Conservation (phyloP, 1,140 invertebrate species). For the Nasonia vitripennis region DNA sequence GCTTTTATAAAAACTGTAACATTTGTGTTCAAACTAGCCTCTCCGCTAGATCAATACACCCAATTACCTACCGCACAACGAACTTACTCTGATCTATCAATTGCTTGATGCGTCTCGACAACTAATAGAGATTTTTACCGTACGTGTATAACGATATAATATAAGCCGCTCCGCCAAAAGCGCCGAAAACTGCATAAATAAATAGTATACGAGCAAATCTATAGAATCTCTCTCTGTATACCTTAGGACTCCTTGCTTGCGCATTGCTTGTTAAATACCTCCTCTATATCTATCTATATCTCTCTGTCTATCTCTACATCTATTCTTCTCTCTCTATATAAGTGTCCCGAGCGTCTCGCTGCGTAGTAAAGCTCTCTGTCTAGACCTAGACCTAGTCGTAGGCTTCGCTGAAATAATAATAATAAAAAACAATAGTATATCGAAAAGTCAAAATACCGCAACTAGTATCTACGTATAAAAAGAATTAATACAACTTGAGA, state of each 20-base stretch:
- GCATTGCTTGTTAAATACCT: conserved; percentile 9
- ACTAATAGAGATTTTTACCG: not conserved
- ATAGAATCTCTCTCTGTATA: not conserved
- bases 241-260: conserved; percentile 29
- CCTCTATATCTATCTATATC: not conserved
- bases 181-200: conserved; percentile 16
- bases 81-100: not conserved
- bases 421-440: not conserved
- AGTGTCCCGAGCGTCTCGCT: not conserved
- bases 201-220: not conserved
- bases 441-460: not conserved
- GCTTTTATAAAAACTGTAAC: too few relatives aligned
- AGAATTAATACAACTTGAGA: not conserved
- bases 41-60: conserved; percentile 13
- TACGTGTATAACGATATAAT: not conserved
- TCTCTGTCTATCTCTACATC: not conserved
- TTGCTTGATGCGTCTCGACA: not conserved
- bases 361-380: conserved; percentile 26
- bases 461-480: not conserved
- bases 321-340: not conserved
- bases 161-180: conserved; percentile 5
- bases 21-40: conserved; percentile 12
- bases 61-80: not conserved
- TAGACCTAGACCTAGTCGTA: conserved; percentile 22
- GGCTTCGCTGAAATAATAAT: conserved; percentile 22